phyloP scores from a whole-genome alignment of 2,113 vertebrate species.

The Mustelus asterias region DNA sequence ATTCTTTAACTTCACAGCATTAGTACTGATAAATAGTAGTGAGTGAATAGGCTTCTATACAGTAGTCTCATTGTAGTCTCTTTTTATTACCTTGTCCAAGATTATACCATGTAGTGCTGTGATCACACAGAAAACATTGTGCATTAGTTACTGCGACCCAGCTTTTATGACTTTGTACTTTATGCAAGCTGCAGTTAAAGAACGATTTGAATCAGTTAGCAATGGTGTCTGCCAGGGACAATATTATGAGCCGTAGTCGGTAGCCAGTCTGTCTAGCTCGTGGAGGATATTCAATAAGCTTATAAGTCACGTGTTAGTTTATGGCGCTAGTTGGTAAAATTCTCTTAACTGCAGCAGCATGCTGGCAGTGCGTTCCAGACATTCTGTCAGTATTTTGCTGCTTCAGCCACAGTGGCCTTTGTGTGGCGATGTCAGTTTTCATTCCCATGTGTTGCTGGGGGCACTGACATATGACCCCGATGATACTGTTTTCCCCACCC shows the following conservation, averaged over 20 bases:
- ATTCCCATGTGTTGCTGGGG: slow-evolving; percentile 63
- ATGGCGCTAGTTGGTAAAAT: slow-evolving; percentile 21
- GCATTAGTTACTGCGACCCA: slow-evolving; percentile 41
- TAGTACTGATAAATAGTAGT: not conserved
- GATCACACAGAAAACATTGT: slow-evolving; percentile 33
- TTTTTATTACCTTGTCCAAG: slow-evolving; percentile 19
- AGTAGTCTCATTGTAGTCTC: not conserved
- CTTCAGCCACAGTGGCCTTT: slow-evolving; percentile 57
- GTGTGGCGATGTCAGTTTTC: slow-evolving; percentile 51
- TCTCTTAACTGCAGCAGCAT: slow-evolving; percentile 14
- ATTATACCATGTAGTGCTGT: not conserved
- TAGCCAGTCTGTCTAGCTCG: slow-evolving; percentile 50
- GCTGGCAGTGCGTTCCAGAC: slow-evolving; percentile 20
- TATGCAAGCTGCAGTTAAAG: slow-evolving; percentile 43
- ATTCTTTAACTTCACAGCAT: not conserved
- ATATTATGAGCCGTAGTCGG: slow-evolving; percentile 49
- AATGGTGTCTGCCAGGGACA: slow-evolving; percentile 44
- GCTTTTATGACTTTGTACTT: slow-evolving; percentile 43
- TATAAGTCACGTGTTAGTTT: slow-evolving; percentile 26
- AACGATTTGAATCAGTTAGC: slow-evolving; percentile 47
- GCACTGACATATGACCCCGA: slow-evolving; percentile 67
- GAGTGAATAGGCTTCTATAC: not conserved
- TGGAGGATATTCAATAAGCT: slow-evolving; percentile 26
- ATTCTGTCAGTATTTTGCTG: slow-evolving; percentile 51
- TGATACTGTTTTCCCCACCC: slow-evolving; percentile 59